phyloP scores from a whole-genome alignment of 2,797 vertebrate species.

The Molossus alvarezi region DNA sequence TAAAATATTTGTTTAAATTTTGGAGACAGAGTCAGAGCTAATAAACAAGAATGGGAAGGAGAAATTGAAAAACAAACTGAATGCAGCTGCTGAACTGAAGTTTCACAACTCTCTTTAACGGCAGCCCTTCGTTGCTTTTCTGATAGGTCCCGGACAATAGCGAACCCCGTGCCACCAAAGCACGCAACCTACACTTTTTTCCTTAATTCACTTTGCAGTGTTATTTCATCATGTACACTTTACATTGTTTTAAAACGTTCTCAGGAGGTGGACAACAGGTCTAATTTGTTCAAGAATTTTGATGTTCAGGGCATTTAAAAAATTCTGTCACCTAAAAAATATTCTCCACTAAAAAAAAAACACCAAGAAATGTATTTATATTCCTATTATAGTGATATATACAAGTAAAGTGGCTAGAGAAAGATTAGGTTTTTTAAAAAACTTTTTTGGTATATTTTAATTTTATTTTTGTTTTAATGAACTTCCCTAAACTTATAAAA shows the following conservation, averaged over 20 bases:
- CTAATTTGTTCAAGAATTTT: not conserved
- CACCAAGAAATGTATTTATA: not conserved
- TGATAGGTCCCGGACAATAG: slow-evolving; percentile 90
- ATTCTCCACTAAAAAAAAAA: not conserved
- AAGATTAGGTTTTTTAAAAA: not conserved
- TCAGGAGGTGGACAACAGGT: slow-evolving; percentile 76
- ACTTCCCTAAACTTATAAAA: slow-evolving; percentile 39
- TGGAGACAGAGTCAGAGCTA: slow-evolving; percentile 93
- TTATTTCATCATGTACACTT: slow-evolving; percentile 88
- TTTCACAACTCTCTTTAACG: slow-evolving; percentile 92
- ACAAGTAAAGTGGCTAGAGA: not conserved
- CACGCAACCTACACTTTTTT: slow-evolving; percentile 67
- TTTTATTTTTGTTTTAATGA: slow-evolving; percentile 23
- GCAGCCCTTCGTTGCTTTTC: slow-evolving; percentile 92
- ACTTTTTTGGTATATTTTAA: not conserved
- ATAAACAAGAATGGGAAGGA: slow-evolving; percentile 94
- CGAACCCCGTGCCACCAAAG: slow-evolving; percentile 81
- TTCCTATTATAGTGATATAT: not conserved
- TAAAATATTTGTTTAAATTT: slow-evolving; percentile 93
- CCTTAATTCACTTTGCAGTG: slow-evolving; percentile 82
- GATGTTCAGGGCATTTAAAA: not conserved
- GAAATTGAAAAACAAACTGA: slow-evolving; percentile 93
- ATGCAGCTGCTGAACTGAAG: slow-evolving; percentile 93
- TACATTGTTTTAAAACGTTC: slow-evolving; percentile 87
- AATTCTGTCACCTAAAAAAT: not conserved